Percentiles rank a stretch among this genome's conserved stretches.
phyloP scores from a whole-genome alignment of 2,888 invertebrate genomes.

The Aelia acuminata region DNA sequence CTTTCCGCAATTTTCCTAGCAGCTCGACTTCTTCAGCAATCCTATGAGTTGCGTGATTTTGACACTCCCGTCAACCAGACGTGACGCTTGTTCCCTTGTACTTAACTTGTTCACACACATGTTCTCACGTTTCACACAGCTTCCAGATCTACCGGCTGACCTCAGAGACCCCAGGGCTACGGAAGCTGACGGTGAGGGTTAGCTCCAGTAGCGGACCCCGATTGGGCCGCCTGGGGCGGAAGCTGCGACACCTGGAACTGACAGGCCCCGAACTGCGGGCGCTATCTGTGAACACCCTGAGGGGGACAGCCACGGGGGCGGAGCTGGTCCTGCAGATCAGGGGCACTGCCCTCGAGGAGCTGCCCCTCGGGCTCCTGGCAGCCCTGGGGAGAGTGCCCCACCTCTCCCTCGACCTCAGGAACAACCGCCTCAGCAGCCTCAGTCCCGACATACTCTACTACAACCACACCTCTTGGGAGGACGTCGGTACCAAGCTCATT shows the following conservation, averaged over 20 bases:
- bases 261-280: constrained; percentile 81
- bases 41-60: too few species aligned
- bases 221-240: constrained; percentile 59
- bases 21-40: too few species aligned
- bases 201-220: constrained; percentile 59
- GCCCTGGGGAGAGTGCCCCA: constrained; percentile 82
- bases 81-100: too few species aligned
- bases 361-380: constrained; percentile 85
- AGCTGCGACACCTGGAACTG: constrained; percentile 84
- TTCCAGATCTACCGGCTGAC: constrained; percentile 56
- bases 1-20: too few species aligned
- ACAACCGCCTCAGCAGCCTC: constrained; percentile 84
- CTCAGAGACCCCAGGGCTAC: constrained; percentile 58
- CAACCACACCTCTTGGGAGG: constrained; percentile 89
- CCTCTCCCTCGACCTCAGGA: constrained; percentile 84
- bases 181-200: constrained; percentile 68
- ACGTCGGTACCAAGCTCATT: constrained; percentile 87
- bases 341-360: constrained; percentile 82
- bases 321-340: constrained; percentile 73
- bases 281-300: constrained; percentile 84
- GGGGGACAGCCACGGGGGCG: constrained; percentile 75
- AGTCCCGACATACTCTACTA: constrained; percentile 89
- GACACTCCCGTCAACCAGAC: too few species aligned
- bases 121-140: too few species aligned
- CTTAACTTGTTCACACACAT: too few species aligned